Evolutionary conservation across 2,888 invertebrate species (phyloP).

Genomic region (Scaptodrosophila latifasciaeformis): DNA sequence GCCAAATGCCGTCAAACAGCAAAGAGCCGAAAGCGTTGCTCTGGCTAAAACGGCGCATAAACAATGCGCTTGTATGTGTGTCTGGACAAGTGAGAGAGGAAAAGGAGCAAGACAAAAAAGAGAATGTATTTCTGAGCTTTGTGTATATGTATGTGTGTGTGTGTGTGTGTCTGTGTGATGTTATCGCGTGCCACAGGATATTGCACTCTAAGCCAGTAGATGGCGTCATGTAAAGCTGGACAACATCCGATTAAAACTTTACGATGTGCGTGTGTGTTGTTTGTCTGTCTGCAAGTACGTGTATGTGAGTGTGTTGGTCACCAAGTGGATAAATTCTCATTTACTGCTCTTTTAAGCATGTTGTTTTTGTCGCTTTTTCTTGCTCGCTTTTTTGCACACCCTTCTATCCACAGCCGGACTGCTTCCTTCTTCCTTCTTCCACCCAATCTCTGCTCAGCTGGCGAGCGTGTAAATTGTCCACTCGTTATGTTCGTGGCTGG

Average conservation of each 20-base stretch:
- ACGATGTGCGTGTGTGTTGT: slow-evolving; percentile 60
- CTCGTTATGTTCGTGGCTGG: slow-evolving; percentile 50
- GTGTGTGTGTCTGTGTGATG: slow-evolving; percentile 38
- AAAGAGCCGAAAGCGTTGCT: slow-evolving; percentile 52
- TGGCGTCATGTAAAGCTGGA: slow-evolving; percentile 68
- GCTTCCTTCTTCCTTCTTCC: slow-evolving; percentile 26
- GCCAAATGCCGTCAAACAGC: slow-evolving; percentile 57
- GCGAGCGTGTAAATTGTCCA: slow-evolving; percentile 69
- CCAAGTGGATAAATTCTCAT: slow-evolving; percentile 69
- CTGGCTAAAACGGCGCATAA: slow-evolving; percentile 45
- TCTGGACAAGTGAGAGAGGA: neutral
- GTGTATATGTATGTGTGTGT: neutral
- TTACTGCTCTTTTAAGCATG: slow-evolving; percentile 69
- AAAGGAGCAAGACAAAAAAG: neutral
- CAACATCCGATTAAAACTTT: slow-evolving; percentile 68
- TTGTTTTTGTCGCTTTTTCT: slow-evolving; percentile 52
- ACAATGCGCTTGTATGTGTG: slow-evolving; percentile 30
- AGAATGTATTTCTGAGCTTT: neutral
- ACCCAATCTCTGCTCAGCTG: slow-evolving; percentile 41
- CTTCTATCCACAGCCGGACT: slow-evolving; percentile 18
- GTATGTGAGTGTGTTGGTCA: slow-evolving; percentile 38
- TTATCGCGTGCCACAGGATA: slow-evolving; percentile 68
- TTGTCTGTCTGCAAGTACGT: slow-evolving; percentile 8
- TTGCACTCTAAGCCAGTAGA: slow-evolving; percentile 70
- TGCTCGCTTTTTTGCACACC: slow-evolving; percentile 1